A percentile compares a stretch with the other conserved stretches of the same genome.
phyloP scores from a whole-genome alignment of 2,797 vertebrate species.

The Coregonus sp. region DNA sequence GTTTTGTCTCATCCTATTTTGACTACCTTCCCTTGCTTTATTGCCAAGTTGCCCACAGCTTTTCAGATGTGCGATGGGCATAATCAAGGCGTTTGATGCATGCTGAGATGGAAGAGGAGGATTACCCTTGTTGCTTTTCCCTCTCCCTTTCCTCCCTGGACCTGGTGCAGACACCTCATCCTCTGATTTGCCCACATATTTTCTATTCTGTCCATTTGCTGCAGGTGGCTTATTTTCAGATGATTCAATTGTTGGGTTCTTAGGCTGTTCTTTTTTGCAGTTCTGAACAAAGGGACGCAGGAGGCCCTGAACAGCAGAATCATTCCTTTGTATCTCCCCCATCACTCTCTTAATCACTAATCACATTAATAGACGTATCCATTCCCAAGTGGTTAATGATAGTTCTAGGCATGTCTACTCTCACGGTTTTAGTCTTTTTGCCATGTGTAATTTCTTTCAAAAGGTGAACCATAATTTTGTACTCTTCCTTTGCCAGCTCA shows the following conservation, averaged over 20 bases:
- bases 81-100: no score
- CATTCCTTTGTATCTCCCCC: rapidly evolving
- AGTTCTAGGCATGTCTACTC: neutral
- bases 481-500: rapidly evolving
- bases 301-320: neutral
- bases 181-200: neutral
- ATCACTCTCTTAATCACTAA: rapidly evolving
- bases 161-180: neutral
- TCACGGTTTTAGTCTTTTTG: rapidly evolving
- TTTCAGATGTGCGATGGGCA: neutral
- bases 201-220: neutral
- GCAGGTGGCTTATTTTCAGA: neutral
- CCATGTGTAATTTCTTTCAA: rapidly evolving
- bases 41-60: rapidly evolving
- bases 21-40: conserved; percentile 2
- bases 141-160: neutral
- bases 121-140: neutral
- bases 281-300: neutral
- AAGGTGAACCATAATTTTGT: rapidly evolving
- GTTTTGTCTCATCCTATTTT: conserved; percentile 9
- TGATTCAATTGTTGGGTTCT: neutral
- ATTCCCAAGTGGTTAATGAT: neutral
- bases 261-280: neutral
- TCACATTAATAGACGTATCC: neutral
- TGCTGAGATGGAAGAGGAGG: no score